Conservation (phyloP, 2,888 invertebrate species). For the Dasysyrphus albostriatus region DNA sequence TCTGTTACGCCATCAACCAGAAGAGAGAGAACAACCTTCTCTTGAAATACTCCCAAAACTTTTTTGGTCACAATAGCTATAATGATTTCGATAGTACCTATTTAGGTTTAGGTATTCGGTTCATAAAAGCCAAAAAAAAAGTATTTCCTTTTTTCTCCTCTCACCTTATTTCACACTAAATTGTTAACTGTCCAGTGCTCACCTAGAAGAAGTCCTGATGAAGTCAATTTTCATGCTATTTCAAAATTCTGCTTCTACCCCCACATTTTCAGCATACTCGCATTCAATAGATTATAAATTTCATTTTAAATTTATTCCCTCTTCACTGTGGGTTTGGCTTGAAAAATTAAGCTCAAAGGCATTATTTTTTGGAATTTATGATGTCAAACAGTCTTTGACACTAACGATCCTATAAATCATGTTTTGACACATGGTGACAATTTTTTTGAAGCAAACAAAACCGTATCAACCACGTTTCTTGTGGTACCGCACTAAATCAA, state of each 20-base stretch:
- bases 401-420: conserved; percentile 41
- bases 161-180: neutral
- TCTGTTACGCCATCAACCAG: too few species aligned
- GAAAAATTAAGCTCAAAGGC: neutral
- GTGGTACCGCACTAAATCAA: conserved; percentile 29
- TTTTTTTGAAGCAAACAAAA: conserved; percentile 11
- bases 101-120: too few species aligned
- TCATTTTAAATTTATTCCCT: conserved; percentile 12
- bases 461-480: neutral
- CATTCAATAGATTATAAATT: neutral
- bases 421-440: conserved; percentile 33
- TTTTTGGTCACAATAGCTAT: too few species aligned
- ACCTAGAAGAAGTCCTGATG: neutral
- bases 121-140: too few species aligned
- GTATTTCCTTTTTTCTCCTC: too few species aligned
- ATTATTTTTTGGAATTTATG: conserved; percentile 16
- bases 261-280: neutral
- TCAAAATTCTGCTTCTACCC: neutral
- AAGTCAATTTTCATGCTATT: neutral
- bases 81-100: too few species aligned
- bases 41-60: too few species aligned
- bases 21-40: too few species aligned
- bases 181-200: neutral
- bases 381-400: conserved; percentile 11
- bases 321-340: neutral